A percentile compares a stretch with the other conserved stretches of the same genome.
phyloP scores from a whole-genome alignment of 2,888 invertebrate genomes.

The Eucriotettix oculatus region DNA sequence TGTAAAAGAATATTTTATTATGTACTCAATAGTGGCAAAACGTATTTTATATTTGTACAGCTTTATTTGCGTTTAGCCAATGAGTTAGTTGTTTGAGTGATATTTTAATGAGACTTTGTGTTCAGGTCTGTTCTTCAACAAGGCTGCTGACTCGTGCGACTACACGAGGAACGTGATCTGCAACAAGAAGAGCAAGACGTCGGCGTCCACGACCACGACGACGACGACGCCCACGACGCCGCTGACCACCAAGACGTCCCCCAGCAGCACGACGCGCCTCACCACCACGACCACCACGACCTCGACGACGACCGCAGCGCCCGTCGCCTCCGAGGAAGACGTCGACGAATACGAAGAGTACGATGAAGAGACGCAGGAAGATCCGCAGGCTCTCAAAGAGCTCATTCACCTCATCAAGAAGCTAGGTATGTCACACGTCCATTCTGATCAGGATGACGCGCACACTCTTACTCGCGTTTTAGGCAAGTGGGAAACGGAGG shows the following conservation, averaged over 20 bases:
- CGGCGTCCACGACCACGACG: constrained; percentile 28
- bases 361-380: constrained; percentile 38
- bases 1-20: too few species aligned
- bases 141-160: constrained; percentile 81
- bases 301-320: constrained; percentile 29
- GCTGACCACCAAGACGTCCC: constrained; percentile 21
- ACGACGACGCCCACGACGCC: constrained; percentile 29
- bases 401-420: constrained; percentile 69
- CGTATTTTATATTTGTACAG: too few species aligned
- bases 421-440: constrained; percentile 50
- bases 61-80: too few species aligned
- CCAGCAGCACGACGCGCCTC: constrained; percentile 28
- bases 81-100: too few species aligned
- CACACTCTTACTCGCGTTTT: too few species aligned
- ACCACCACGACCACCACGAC: constrained; percentile 27
- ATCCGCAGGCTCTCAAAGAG: constrained; percentile 65
- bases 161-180: constrained; percentile 77
- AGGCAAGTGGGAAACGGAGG: too few species aligned
- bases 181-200: constrained; percentile 36
- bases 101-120: not conserved
- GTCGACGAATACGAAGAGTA: constrained; percentile 32
- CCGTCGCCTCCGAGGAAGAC: constrained; percentile 30
- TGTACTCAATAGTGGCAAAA: too few species aligned
- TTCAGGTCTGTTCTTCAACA: constrained; percentile 74
- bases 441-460: too few species aligned